A percentile compares a stretch with the other conserved stretches of the same genome.
Evolutionary conservation across 2,797 vertebrate species (phyloP).

Genomic region (Aplochiton taeniatus): DNA sequence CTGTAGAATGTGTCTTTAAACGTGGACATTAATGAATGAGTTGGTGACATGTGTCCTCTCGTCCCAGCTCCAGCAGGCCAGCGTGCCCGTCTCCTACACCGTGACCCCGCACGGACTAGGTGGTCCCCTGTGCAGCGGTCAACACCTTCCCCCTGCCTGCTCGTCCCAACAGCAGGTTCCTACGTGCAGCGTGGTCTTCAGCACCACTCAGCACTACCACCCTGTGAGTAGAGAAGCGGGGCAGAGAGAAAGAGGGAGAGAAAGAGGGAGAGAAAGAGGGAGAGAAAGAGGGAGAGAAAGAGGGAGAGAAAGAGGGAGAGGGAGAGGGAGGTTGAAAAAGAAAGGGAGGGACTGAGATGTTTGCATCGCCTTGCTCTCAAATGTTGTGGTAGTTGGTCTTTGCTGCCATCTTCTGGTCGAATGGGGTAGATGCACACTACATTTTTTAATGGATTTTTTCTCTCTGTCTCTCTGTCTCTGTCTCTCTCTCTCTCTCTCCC

Average conservation of each 20-base stretch:
- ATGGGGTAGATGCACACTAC: not conserved
- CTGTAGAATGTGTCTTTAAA: no score
- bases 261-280: constrained; percentile 7
- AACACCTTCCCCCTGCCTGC: constrained; percentile 91
- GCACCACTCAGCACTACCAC: constrained; percentile 90
- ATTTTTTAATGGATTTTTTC: not conserved
- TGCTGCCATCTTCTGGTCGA: constrained; percentile 63
- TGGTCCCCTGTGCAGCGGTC: constrained; percentile 90
- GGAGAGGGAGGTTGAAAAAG: no score
- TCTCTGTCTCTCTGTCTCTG: not conserved
- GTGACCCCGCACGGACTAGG: constrained; percentile 91
- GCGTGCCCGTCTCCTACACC: constrained; percentile 93
- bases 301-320: no score
- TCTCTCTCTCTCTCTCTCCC: not conserved
- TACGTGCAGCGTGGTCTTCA: constrained; percentile 94
- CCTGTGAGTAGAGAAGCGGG: constrained; percentile 79
- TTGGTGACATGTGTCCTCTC: not conserved
- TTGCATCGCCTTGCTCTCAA: no score
- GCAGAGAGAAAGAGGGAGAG: constrained; percentile 15
- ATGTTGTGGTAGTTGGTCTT: constrained; percentile 9
- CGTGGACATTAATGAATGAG: no score
- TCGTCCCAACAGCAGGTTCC: constrained; percentile 92
- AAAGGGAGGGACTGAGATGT: no score
- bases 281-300: not conserved
- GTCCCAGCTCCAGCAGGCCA: constrained; percentile 88